phyloP scores from a whole-genome alignment of 2,113 vertebrate species.

The Trochalopteron elliotii region DNA sequence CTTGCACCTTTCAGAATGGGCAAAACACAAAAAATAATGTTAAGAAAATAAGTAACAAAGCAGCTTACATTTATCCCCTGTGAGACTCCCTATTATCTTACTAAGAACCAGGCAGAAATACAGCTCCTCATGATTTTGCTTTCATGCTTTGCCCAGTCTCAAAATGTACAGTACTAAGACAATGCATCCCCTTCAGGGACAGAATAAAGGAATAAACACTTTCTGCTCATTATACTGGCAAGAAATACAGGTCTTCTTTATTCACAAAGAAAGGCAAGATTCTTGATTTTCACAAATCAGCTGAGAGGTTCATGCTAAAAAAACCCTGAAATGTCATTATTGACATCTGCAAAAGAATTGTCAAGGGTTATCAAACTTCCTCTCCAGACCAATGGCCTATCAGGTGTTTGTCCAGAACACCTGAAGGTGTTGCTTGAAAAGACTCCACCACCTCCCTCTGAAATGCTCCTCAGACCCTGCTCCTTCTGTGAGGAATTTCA shows the following conservation, averaged over 20 bases:
- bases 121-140: background rate
- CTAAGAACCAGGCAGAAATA: slow-evolving; percentile 2
- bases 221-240: background rate
- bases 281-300: background rate
- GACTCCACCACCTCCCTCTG: background rate
- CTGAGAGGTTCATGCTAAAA: background rate
- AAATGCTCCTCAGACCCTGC: background rate
- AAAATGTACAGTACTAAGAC: background rate
- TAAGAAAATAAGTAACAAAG: slow-evolving; percentile 33
- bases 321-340: background rate
- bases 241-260: background rate
- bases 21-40: background rate
- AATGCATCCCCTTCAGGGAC: background rate
- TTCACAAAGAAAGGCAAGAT: background rate
- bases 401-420: background rate
- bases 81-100: background rate
- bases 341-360: background rate
- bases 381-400: background rate
- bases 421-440: background rate
- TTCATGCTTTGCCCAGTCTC: slow-evolving; percentile 25
- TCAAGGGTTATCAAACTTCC: background rate
- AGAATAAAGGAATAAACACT: background rate
- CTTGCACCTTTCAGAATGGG: background rate
- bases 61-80: background rate
- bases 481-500: background rate